A percentile compares a stretch with the other conserved stretches of the same genome.
Conservation (phyloP, 2,888 invertebrate species). For the Baccha elongata region DNA sequence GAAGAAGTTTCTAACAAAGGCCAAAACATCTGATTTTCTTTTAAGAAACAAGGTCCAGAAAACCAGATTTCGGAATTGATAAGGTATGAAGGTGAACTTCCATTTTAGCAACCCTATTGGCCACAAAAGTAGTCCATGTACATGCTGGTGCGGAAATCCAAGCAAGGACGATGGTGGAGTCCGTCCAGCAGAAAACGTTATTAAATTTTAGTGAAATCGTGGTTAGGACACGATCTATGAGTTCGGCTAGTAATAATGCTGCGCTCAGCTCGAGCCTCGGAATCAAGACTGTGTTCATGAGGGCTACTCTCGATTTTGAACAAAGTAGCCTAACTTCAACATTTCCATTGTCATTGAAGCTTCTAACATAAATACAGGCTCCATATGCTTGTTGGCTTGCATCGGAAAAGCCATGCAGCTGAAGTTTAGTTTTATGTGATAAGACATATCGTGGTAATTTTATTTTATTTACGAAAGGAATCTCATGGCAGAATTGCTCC, state of each 20-base stretch:
- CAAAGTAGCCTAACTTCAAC: background rate
- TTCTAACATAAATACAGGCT: background rate
- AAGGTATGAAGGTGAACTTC: background rate
- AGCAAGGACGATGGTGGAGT: background rate
- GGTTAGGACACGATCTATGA: background rate
- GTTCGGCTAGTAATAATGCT: constrained; percentile 13
- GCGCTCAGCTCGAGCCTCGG: constrained; percentile 6
- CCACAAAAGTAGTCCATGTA: background rate
- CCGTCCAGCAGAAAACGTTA: constrained; percentile 4
- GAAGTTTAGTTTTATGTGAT: background rate
- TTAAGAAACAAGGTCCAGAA: background rate
- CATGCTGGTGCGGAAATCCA: background rate
- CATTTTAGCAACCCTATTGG: background rate
- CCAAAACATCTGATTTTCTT: too few species aligned
- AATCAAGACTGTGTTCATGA: background rate
- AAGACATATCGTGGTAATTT: background rate
- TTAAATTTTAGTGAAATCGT: background rate
- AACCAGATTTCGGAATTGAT: background rate
- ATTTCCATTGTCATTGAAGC: too few species aligned
- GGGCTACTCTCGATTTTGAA: background rate
- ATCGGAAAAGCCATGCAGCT: constrained; percentile 13
- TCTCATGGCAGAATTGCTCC: constrained; percentile 1
- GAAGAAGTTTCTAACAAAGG: too few species aligned
- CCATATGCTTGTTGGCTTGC: too few species aligned
- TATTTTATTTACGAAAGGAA: background rate